Conservation (phyloP, 2,113 vertebrate species). For the Tenrec ecaudatus region DNA sequence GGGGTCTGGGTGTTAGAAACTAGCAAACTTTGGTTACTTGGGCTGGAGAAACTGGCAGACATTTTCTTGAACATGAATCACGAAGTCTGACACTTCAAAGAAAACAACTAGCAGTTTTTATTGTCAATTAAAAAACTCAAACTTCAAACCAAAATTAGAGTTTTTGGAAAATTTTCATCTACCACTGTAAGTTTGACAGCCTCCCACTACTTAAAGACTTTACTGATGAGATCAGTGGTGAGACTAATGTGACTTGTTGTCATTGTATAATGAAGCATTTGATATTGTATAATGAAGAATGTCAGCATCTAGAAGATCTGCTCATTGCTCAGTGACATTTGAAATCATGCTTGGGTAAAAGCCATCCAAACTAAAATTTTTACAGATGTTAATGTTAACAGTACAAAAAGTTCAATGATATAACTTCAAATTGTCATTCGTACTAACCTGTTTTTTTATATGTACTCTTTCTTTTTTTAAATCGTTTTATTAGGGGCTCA, state of each 20-base stretch:
- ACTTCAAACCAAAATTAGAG: conserved; percentile 17
- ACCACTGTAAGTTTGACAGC: not conserved
- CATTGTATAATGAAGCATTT: conserved; percentile 10
- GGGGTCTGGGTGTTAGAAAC: not conserved
- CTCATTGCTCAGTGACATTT: conserved; percentile 9
- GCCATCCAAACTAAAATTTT: conserved; percentile 32
- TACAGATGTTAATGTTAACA: not conserved
- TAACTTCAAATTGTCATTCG: not conserved
- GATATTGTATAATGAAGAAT: conserved; percentile 28
- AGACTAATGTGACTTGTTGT: conserved; percentile 22
- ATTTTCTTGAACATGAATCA: conserved; percentile 23
- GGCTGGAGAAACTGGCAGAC: not conserved
- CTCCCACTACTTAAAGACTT: not conserved
- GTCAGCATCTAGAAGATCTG: conserved; percentile 46
- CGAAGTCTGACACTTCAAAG: not conserved
- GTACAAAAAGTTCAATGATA: not conserved
- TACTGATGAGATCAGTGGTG: not conserved
- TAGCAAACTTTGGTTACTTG: not conserved
- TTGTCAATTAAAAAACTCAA: conserved; percentile 12
- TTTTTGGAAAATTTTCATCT: conserved; percentile 25
- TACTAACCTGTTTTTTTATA: too few species aligned
- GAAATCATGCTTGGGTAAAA: conserved; percentile 29
- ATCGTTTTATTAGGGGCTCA: too few species aligned
- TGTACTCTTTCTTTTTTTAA: too few species aligned
- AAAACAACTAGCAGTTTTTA: not conserved